Conservation (phyloP, 2,888 invertebrate species). For the Leucania comma region DNA sequence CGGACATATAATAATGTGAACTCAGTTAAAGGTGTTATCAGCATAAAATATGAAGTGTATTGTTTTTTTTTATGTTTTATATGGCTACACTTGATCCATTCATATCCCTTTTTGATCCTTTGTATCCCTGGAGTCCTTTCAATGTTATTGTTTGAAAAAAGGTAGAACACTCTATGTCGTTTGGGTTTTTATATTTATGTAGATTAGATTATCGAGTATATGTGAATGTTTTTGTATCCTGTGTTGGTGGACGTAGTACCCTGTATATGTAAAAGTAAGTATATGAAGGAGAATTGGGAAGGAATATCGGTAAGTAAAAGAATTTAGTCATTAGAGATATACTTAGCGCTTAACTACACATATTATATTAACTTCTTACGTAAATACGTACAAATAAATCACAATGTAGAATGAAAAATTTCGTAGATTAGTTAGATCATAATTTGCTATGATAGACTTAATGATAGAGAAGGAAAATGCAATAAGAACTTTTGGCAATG, state of each 20-base stretch:
- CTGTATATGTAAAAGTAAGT: constrained; percentile 27
- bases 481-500: neutral
- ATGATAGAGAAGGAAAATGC: neutral
- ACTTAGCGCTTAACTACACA: neutral
- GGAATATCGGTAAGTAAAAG: constrained; percentile 39
- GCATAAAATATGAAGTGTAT: constrained; percentile 37
- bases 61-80: constrained; percentile 50
- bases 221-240: constrained; percentile 46
- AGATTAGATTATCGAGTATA: constrained; percentile 54
- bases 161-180: constrained; percentile 52
- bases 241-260: constrained; percentile 22
- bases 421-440: neutral
- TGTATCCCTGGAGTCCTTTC: constrained; percentile 51
- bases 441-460: neutral
- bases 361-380: neutral
- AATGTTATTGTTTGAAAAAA: constrained; percentile 59
- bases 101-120: constrained; percentile 56
- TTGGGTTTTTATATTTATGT: constrained; percentile 50
- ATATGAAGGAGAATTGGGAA: constrained; percentile 10
- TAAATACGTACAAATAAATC: neutral
- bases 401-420: constrained; percentile 29
- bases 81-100: constrained; percentile 32
- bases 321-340: neutral
- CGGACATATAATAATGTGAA: constrained; percentile 7
- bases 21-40: constrained; percentile 22